phyloP scores from a whole-genome alignment of 1,140 invertebrate species.

The Mizuhopecten yessoensis region DNA sequence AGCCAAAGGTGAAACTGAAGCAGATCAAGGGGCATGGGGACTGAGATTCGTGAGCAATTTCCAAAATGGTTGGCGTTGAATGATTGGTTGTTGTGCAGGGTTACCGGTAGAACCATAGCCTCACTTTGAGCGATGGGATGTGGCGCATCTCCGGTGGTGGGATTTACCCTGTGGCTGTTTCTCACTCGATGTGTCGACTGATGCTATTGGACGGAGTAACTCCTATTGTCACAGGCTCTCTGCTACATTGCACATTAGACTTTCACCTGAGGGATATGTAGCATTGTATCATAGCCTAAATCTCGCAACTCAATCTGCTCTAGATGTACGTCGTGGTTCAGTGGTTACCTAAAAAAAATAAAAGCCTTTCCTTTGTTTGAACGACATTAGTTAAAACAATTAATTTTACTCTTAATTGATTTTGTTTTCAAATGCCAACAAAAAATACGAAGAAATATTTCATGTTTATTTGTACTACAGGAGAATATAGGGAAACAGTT shows the following conservation, averaged over 20 bases:
- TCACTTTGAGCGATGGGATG: slow-evolving; percentile 31
- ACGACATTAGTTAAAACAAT: neutral
- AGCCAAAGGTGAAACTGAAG: neutral
- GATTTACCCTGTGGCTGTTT: slow-evolving; percentile 17
- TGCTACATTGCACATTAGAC: neutral
- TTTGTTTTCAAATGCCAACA: too few species aligned
- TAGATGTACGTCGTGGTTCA: neutral
- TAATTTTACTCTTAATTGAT: neutral
- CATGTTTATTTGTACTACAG: too few species aligned
- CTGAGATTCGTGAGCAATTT: neutral
- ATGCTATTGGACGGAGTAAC: slow-evolving; percentile 24
- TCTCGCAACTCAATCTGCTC: neutral
- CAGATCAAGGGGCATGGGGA: neutral
- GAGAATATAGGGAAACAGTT: too few species aligned
- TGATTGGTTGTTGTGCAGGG: slow-evolving; percentile 12
- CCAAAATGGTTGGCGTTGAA: slow-evolving; percentile 25
- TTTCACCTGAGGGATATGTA: neutral
- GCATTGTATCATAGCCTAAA: slow-evolving; percentile 22
- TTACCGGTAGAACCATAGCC: neutral
- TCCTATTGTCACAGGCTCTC: neutral
- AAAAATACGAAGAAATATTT: too few species aligned
- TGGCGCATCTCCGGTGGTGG: slow-evolving; percentile 8
- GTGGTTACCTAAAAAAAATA: neutral
- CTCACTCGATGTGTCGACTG: neutral
- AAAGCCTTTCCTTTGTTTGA: neutral